A percentile compares a stretch with the other conserved stretches of the same genome.
These are phyloP conservation scores for Caenorhabditis panamensis DNA, from an alignment of 2,888 invertebrate genomes.

Conservation along the genomic window DNA sequence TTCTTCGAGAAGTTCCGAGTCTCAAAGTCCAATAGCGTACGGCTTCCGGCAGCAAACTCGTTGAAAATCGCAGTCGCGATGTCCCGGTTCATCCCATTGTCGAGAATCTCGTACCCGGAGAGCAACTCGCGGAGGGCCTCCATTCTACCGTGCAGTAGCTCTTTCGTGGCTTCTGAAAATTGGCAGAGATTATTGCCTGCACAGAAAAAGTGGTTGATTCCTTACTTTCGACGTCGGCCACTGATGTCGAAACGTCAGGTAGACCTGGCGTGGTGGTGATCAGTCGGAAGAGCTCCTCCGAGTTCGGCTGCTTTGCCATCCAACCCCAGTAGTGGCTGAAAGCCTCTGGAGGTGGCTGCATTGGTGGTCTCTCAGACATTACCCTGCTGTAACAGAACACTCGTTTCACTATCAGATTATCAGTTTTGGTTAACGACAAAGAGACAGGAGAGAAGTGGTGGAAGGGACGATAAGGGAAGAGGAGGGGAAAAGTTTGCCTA, in stretches of 20 bases:
- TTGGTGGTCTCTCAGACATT: conserved; percentile 30
- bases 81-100: conserved; percentile 9
- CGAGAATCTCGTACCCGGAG: conserved; percentile 21
- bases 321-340: conserved; percentile 31
- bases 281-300: conserved; percentile 14
- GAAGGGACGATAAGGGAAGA: neutral
- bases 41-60: conserved; percentile 25
- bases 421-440: no score
- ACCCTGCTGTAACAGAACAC: conserved; percentile 36
- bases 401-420: neutral
- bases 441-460: neutral
- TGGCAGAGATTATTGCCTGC: neutral
- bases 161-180: conserved; percentile 20
- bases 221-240: conserved; percentile 32
- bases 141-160: neutral
- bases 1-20: conserved; percentile 31
- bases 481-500: no score
- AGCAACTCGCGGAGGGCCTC: conserved; percentile 2
- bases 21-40: conserved; percentile 38
- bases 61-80: conserved; percentile 20
- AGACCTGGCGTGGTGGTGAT: conserved; percentile 31
- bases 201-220: neutral
- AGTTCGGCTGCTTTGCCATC: conserved; percentile 9
- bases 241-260: neutral
- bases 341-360: neutral